Base-by-base conservation (phyloP, 2,888 invertebrate species). In the Caenorhabditis sp. region DNA sequence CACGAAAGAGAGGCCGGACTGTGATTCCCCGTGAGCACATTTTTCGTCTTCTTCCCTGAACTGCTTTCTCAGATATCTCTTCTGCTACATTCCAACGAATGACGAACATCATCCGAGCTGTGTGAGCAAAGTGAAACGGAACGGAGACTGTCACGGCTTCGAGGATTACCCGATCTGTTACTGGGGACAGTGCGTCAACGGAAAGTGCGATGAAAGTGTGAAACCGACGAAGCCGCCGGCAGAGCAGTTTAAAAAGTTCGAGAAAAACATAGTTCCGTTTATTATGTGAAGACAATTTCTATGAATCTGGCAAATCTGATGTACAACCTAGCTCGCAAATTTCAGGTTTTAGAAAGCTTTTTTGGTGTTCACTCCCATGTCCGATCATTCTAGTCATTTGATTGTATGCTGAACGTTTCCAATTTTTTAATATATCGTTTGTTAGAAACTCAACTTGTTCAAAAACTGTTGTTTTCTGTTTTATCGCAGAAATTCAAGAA, bases 111-210 rank as follows among this genome's bases (percentile, higher is more conserved):
- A 52, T 22, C 79, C 84, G 17, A 65, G 65, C 24, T 86, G 87
- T 74, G 70, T 84, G 66, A 80, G 85, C 26, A 87, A 87, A 76
- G 81, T 88, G 7, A 80, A 81, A 11, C 32, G 76, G 13, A 82
- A 82, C 26, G 88, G 88, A 15, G 82, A 83, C 50, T 88, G 88
- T 59, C 80, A 70, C 13, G 87, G 88, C 6, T 87, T 86, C 56
- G 85, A 86, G 48, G 79, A 58, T 3, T 75, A 70, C 15, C 73
- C 71, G 11, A 80, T 85, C n/a, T 88, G 88, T 63, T 86, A 80
- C 62, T 71, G 81, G 50, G 86, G 83, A 11, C 39, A 76, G 20
- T 87, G 87, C 66, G 70, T 84, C 2, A 43, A 80, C 20, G 85
- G 85, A 30, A 71, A 52, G 22, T 85, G 83, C 41, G 56, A 59